phyloP scores from a whole-genome alignment of 1,140 invertebrate genomes.

The Notospermus geniculatus region DNA sequence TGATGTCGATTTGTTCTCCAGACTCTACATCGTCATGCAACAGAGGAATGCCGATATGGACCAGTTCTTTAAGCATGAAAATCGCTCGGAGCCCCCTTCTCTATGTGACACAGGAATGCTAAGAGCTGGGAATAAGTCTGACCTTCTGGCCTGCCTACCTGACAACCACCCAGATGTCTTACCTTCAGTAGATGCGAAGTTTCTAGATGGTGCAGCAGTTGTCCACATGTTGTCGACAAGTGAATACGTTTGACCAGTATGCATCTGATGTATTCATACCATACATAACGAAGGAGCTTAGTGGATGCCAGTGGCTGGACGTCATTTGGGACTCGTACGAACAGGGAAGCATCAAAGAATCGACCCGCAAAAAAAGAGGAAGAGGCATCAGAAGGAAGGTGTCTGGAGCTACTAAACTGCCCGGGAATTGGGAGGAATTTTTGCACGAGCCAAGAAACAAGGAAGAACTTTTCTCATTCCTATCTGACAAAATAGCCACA shows the following conservation, averaged over 20 bases:
- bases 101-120: not conserved
- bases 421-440: not conserved
- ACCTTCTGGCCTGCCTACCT: not conserved
- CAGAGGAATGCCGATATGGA: constrained; percentile 16
- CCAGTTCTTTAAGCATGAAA: not conserved
- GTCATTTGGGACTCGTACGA: not conserved
- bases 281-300: not conserved
- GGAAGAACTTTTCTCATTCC: not conserved
- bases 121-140: not conserved
- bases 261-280: not conserved
- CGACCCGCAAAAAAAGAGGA: not conserved
- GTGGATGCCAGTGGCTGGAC: not conserved
- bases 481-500: not conserved
- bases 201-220: not conserved
- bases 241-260: not conserved
- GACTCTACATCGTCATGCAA: constrained; percentile 17
- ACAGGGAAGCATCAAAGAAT: not conserved
- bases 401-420: not conserved
- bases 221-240: not conserved
- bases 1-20: no score
- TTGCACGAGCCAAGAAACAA: not conserved
- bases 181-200: not conserved
- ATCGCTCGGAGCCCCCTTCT: not conserved
- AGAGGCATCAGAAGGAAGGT: not conserved
- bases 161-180: not conserved